Percentiles rank a stretch among this genome's conserved stretches.
phyloP scores from a whole-genome alignment of 2,797 vertebrate species.

The Sebastes minor region DNA sequence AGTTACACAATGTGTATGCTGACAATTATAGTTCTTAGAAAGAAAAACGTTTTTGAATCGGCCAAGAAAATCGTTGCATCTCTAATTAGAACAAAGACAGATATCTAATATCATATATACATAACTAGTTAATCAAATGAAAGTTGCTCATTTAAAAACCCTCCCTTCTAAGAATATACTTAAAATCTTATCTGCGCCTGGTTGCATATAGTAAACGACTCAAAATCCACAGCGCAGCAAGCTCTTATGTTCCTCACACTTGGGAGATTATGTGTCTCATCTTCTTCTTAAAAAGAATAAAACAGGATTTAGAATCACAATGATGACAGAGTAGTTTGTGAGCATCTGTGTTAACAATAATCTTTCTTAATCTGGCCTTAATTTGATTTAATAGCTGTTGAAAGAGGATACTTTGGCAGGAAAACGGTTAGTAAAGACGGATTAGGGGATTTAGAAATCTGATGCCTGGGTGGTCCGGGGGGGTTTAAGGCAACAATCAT shows the following conservation, averaged over 20 bases:
- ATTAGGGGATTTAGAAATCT: constrained; percentile 7
- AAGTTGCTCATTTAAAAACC: not conserved
- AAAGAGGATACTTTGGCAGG: not conserved
- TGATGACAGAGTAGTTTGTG: not conserved
- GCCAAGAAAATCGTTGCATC: not conserved
- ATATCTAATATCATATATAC: not conserved
- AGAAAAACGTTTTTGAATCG: not conserved
- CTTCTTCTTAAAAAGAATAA: not conserved
- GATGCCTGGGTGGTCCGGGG: not conserved
- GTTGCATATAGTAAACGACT: not conserved
- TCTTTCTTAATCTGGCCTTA: not conserved
- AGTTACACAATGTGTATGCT: not conserved
- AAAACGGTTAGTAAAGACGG: not conserved
- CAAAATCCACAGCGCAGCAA: not conserved
- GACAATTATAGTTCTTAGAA: too few species aligned
- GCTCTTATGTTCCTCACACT: not conserved
- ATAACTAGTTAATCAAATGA: not conserved
- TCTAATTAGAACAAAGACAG: not conserved
- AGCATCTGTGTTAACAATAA: not conserved
- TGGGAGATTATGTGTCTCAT: not conserved
- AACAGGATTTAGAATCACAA: not conserved
- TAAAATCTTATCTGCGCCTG: not conserved
- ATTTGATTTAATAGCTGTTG: not conserved
- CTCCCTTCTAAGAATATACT: not conserved
- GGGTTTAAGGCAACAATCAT: not conserved